Conservation (phyloP, 2,888 invertebrate genomes). For the Tiliacea aurago region DNA sequence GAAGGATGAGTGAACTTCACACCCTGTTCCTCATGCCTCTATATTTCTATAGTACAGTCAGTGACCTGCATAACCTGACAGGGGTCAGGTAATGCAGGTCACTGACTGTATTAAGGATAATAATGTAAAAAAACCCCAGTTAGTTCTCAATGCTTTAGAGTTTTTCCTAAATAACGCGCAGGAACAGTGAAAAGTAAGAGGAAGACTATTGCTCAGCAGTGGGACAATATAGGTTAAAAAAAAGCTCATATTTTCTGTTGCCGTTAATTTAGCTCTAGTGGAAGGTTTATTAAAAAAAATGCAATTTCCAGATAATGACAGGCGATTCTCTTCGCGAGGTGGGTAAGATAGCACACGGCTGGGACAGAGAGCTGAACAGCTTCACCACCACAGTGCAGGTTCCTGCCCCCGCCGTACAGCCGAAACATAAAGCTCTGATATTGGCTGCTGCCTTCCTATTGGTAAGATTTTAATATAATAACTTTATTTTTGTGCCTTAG, state of each 20-base stretch:
- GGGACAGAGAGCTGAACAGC: slow-evolving; percentile 92
- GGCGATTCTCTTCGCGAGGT: slow-evolving; percentile 91
- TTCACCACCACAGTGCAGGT: slow-evolving; percentile 94
- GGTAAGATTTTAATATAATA: slow-evolving; percentile 85
- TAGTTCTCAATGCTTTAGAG: not conserved
- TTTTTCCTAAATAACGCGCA: not conserved
- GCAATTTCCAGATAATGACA: slow-evolving; percentile 86
- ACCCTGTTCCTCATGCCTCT: no score
- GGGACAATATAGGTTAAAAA: not conserved
- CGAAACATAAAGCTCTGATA: slow-evolving; percentile 94
- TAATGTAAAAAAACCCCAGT: not conserved
- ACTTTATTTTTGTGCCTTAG: not conserved
- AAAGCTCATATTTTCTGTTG: not conserved
- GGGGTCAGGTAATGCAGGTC: no score
- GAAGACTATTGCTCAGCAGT: not conserved
- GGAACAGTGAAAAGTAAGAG: not conserved
- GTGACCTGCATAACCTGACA: no score
- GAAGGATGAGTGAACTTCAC: no score
- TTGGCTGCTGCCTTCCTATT: slow-evolving; percentile 95
- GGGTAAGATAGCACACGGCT: slow-evolving; percentile 93
- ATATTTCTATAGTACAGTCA: no score
- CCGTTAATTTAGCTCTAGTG: no score
- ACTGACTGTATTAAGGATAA: not conserved
- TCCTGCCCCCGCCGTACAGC: slow-evolving; percentile 93
- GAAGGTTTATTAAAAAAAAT: not conserved